Evolutionary conservation across 2,797 vertebrate species (phyloP), one percentile per base, ranked within the genome.

Genomic region (Megaceryle alcyon): DNA sequence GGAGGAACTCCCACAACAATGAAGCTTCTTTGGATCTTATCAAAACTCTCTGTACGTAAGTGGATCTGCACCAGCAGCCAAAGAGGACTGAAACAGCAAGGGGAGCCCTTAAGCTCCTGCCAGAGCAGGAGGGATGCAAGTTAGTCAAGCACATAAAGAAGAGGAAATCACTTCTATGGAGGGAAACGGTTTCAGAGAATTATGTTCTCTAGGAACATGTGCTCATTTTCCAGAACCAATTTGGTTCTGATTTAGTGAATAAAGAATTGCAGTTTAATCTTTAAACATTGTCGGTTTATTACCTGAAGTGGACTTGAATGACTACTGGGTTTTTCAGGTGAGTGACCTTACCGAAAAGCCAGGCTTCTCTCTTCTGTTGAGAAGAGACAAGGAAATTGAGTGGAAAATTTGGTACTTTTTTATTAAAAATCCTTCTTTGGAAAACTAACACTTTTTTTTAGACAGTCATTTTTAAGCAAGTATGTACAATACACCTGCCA

Each of bases 1-100:
- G 91, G 94, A 95, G 87, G 77, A 88, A 48, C 33, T 94, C 92
- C 87, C 92, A 86, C 84, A 91, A 51, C 76, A 82, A 43, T 18
- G 57, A 68, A 69, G 53, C 65, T 85, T 87, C 57, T 71, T 73
- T 86, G 92, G 92, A 68, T 75, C 79, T 83, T 87, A 54, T 78
- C 94, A 82, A 82, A 93, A 46, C 84, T 57, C 79, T 68, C 10
- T 75, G n/a, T 88, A 16, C 49, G 1, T 22, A 33, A 33, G 64
- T 46, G 59, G 84, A 46, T 87, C 84, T 80, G 64, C 43, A 16
- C 69, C 33, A 64, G 28, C 60, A 80, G 78, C 86, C 92, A 89
- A 49, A 49, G 57, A 48, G 63, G 90, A 84, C 68, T 79, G 83
- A 76, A 86, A 69, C 12, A 60, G 81, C 71, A 41, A 65, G 76